These are phyloP conservation scores for Epiblema foenella DNA, from an alignment of 2,888 invertebrate species.

Conservation along the genomic window DNA sequence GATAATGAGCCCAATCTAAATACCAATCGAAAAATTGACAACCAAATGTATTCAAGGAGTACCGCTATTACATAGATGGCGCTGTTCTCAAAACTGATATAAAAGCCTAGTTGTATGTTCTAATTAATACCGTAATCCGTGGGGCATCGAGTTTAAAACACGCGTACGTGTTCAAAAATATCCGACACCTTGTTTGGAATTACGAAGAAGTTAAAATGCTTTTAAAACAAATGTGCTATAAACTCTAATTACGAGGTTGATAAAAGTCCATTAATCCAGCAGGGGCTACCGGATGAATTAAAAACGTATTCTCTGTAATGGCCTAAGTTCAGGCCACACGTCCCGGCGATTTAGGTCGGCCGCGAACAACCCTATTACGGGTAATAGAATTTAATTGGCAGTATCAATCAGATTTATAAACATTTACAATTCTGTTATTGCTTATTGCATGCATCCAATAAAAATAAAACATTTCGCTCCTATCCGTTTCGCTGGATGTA, in stretches of 20 bases:
- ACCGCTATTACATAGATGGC: no score
- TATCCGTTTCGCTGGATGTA: background rate
- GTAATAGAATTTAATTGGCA: constrained; percentile 36
- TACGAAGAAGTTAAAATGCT: constrained; percentile 13
- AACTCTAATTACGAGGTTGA: constrained; percentile 39
- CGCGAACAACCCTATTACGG: constrained; percentile 31
- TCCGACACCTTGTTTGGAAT: background rate
- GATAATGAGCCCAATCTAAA: no score
- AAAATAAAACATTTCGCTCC: background rate
- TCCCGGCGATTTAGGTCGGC: constrained; percentile 33
- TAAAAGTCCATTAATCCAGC: constrained; percentile 39
- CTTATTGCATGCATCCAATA: background rate
- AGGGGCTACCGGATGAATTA: constrained; percentile 38
- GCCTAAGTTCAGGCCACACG: constrained; percentile 36
- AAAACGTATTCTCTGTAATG: constrained; percentile 42
- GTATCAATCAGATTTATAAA: constrained; percentile 23
- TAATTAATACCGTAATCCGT: background rate
- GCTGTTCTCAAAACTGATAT: no score
- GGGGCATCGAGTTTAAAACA: background rate
- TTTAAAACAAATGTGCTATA: constrained; percentile 19
- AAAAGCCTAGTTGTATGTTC: no score
- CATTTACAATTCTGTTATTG: background rate
- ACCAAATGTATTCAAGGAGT: no score
- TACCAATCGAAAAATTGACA: no score
- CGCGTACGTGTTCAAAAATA: background rate